Evolutionary conservation across 2,888 invertebrate genomes (phyloP), one percentile per base, ranked within the genome.

Genomic region (Pristionchus exspectatus): DNA sequence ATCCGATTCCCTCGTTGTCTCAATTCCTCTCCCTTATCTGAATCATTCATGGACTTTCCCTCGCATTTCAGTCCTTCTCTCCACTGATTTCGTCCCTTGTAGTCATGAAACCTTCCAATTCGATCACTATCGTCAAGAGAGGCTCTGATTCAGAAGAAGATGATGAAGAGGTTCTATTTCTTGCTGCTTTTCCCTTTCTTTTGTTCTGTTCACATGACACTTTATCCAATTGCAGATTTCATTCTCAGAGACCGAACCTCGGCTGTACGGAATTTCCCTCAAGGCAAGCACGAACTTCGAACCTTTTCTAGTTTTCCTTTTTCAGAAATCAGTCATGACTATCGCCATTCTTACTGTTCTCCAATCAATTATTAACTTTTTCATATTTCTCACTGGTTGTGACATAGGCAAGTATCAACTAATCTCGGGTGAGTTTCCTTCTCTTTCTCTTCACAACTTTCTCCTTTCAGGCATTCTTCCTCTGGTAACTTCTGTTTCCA

Each of bases 321-420:
- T 74, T 56, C 74, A 88, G 87, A 72, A 74, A 33, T 56, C 54
- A 14, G 87, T 63, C 4, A 33, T 74, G 24, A 24, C 27, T 27
- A 30, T 56, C 30, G 54, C 74, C 24, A 38, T 88, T 56, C 54
- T 56, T n/a, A 74, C 87, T 7, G 87, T 88, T n/a, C 18, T 74
- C 24, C 87, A 88, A 44, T 56, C 87, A 30, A 50, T 88, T 21
- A 24, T 88, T 56, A 88, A 88, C 87, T 88, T 88, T 59, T 88
- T 88, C 56, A 88, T 88, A 59, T 88, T 88, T 56, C 87, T 88
- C 4, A 74, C 72, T 27, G 87, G 87, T 18, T 88, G 87, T 56
- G 87, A 59, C 10, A 88, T 88, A 72, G 56, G 24, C 12, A 72
- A 74, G 33, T 56, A 74, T 56, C 87, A 88, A 10, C n/a, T 88